Conservation (phyloP, 2,888 invertebrate species). For the Acronicta leporina region DNA sequence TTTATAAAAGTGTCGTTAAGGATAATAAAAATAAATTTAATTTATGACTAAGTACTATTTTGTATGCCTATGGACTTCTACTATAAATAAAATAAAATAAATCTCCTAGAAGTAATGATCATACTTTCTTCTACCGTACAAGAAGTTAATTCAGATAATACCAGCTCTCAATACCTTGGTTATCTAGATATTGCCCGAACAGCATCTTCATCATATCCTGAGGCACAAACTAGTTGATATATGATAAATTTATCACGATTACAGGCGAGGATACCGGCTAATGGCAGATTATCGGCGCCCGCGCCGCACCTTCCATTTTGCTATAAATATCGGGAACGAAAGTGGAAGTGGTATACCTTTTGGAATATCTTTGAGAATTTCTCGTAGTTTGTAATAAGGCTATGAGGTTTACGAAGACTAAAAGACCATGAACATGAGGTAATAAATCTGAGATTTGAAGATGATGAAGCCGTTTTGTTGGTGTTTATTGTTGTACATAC, state of each 20-base stretch:
- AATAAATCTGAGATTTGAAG: no score
- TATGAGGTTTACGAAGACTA: conserved; percentile 18
- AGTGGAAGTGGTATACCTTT: conserved; percentile 37
- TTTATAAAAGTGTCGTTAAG: no score
- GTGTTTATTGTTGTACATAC: no score
- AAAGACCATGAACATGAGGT: background rate
- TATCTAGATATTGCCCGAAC: conserved; percentile 38
- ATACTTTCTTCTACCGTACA: conserved; percentile 2
- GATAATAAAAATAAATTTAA: no score
- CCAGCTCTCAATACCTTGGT: conserved; percentile 40
- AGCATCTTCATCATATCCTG: conserved; percentile 50
- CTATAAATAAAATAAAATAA: no score
- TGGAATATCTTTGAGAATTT: conserved; percentile 25
- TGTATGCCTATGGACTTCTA: no score
- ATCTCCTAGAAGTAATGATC: no score
- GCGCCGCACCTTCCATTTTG: conserved; percentile 41
- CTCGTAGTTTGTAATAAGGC: conserved; percentile 6
- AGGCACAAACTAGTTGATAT: conserved; percentile 41
- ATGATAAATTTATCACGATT: conserved; percentile 49
- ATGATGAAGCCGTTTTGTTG: no score
- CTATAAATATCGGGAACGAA: conserved; percentile 53
- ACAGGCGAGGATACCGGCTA: conserved; percentile 41
- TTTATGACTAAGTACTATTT: no score
- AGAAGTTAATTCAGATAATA: conserved; percentile 30
- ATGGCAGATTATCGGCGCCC: conserved; percentile 53